phyloP scores from a whole-genome alignment of 1,140 invertebrate species.

The Polypedilum pembai region DNA sequence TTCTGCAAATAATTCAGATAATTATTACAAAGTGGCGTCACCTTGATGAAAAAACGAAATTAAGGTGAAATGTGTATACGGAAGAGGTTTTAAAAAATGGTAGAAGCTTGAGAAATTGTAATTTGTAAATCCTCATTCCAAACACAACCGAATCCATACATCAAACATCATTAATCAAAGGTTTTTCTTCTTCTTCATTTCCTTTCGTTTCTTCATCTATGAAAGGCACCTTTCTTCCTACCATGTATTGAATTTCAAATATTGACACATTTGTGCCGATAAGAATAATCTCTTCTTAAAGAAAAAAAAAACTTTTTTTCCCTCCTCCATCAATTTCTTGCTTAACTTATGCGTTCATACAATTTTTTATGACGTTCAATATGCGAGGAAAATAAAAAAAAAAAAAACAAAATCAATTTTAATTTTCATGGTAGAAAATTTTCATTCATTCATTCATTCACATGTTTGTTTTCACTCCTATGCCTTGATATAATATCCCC shows the following conservation, averaged over 20 bases:
- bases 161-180: slow-evolving; percentile 28
- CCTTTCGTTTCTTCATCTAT: neutral
- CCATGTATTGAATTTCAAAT: slow-evolving; percentile 19
- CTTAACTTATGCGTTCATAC: neutral
- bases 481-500: slow-evolving; percentile 3
- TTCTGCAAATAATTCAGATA: no score
- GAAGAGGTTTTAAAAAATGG: slow-evolving; percentile 9
- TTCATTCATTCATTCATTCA: neutral
- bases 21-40: no score
- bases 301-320: neutral
- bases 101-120: slow-evolving; percentile 19
- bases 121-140: slow-evolving; percentile 18
- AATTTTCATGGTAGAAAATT: neutral
- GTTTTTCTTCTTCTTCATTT: neutral
- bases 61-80: neutral
- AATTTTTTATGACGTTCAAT: neutral
- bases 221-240: neutral
- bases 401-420: slow-evolving; percentile 8
- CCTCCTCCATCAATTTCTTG: neutral
- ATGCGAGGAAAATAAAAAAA: neutral
- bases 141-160: slow-evolving; percentile 12
- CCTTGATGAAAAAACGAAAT: neutral
- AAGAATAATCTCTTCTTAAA: slow-evolving; percentile 20
- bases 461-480: neutral
- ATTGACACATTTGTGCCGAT: slow-evolving; percentile 23